Conservation (phyloP, 2,113 vertebrate species). For the Leptobrachium leishanense region DNA sequence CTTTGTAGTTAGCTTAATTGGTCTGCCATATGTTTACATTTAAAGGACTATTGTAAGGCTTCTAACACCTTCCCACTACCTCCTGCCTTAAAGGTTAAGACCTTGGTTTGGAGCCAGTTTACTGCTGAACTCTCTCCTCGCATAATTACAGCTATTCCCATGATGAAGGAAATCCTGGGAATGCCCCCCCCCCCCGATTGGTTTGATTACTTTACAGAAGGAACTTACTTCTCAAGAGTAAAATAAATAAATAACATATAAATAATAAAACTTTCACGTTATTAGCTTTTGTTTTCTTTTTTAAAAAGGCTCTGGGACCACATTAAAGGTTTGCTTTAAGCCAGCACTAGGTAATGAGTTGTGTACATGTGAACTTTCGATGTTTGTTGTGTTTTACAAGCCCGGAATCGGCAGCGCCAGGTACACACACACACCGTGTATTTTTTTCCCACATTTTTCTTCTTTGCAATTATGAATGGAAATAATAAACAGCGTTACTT, state of each 20-base stretch:
- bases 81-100: conserved; percentile 69
- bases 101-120: conserved; percentile 64
- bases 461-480: no score
- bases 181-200: conserved; percentile 61
- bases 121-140: conserved; percentile 61
- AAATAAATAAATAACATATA: conserved; percentile 69
- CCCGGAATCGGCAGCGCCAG: conserved; percentile 75
- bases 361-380: conserved; percentile 66
- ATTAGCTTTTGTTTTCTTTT: conserved; percentile 82
- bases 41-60: conserved; percentile 63
- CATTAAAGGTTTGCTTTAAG: conserved; percentile 74
- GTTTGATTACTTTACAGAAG: conserved; percentile 62
- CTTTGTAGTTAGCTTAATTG: conserved; percentile 79
- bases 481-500: no score
- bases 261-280: conserved; percentile 86
- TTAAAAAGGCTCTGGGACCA: conserved; percentile 73
- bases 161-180: conserved; percentile 83
- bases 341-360: conserved; percentile 83
- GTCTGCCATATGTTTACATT: conserved; percentile 76
- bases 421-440: conserved; percentile 63
- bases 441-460: not conserved
- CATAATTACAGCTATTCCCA: conserved; percentile 72
- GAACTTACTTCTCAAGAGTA: conserved; percentile 73
- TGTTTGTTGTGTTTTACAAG: conserved; percentile 70
- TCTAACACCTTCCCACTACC: conserved; percentile 71